Evolutionary conservation across 2,888 invertebrate genomes (phyloP).

Genomic region (Pecten maximus): DNA sequence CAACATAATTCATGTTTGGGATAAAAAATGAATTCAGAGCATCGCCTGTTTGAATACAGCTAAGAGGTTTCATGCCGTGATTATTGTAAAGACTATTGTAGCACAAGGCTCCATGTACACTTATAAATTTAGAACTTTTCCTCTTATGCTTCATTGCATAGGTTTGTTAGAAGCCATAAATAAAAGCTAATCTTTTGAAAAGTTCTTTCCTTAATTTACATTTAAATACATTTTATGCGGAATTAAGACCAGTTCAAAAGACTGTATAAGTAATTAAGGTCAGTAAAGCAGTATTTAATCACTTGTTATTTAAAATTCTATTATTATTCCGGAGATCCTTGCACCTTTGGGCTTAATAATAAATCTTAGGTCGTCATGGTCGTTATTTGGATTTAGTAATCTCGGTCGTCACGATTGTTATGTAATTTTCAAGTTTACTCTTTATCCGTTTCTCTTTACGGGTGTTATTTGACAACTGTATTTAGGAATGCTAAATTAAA

Average conservation of each 20-base stretch:
- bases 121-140: background rate
- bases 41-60: background rate
- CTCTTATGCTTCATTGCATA: background rate
- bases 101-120: background rate
- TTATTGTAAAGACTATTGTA: background rate
- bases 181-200: background rate
- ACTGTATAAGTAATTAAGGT: background rate
- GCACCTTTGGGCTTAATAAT: background rate
- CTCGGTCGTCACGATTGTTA: background rate
- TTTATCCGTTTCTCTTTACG: background rate
- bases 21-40: background rate
- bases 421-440: background rate
- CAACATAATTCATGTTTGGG: background rate
- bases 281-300: slow-evolving; percentile 20
- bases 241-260: slow-evolving; percentile 18
- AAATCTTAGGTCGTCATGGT: slow-evolving; percentile 13
- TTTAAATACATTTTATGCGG: background rate
- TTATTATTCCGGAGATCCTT: background rate
- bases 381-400: background rate
- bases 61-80: background rate
- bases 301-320: background rate
- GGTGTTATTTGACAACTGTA: background rate
- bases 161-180: background rate
- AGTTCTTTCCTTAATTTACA: slow-evolving; percentile 2
- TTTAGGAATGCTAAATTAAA: background rate